These are phyloP conservation scores for Eristalis tenax DNA, from an alignment of 2,888 invertebrate species.

Conservation along the genomic window DNA sequence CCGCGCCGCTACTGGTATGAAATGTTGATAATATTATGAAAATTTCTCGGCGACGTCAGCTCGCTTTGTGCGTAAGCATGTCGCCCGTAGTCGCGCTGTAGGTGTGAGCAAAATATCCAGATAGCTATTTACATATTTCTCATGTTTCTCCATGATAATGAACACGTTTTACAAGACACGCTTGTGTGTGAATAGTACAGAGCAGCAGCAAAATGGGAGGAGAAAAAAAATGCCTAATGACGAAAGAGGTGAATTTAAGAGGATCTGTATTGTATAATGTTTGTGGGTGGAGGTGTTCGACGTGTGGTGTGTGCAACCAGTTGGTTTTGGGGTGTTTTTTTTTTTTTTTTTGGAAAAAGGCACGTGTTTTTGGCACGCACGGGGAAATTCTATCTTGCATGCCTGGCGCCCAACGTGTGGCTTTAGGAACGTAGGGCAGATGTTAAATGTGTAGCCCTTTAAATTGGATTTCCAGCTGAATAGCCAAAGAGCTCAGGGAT, in stretches of 20 bases:
- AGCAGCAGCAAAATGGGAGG: neutral
- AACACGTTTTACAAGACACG: neutral
- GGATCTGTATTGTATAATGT: neutral
- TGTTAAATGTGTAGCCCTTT: too few species aligned
- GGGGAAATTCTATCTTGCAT: neutral
- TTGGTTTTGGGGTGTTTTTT: neutral
- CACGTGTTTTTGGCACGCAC: neutral
- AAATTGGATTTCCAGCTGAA: too few species aligned
- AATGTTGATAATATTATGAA: constrained; percentile 4
- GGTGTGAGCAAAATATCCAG: neutral
- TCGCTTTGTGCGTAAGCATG: neutral
- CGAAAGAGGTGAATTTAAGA: neutral
- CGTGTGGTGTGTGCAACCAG: neutral
- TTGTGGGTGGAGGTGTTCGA: neutral
- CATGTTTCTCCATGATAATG: neutral
- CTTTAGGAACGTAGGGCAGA: too few species aligned
- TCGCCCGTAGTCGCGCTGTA: neutral
- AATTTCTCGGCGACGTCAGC: neutral
- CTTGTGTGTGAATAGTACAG: neutral
- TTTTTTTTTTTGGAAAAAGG: neutral
- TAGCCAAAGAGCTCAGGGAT: too few species aligned
- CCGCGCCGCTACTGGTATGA: neutral
- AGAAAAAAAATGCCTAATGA: neutral
- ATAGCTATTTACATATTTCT: constrained; percentile 2
- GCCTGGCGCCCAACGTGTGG: too few species aligned